A percentile compares a stretch with the other conserved stretches of the same genome.
phyloP scores from a whole-genome alignment of 2,113 vertebrate species.

The Sphaerodactylus townsendi region DNA sequence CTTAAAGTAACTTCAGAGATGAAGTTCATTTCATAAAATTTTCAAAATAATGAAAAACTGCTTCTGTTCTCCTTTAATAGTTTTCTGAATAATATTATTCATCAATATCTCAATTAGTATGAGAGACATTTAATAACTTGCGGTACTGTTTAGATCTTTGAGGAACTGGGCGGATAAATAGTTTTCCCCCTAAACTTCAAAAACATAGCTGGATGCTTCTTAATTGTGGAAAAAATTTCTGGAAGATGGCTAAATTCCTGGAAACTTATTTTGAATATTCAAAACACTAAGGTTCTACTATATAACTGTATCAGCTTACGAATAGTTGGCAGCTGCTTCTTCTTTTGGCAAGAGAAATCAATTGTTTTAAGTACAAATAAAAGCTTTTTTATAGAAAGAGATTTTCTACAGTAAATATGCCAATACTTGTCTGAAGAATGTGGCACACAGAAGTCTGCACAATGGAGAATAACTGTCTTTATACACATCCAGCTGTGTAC shows the following conservation, averaged over 20 bases:
- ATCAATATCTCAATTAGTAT: neutral
- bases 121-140: neutral
- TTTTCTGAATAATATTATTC: neutral
- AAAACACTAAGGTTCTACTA: neutral
- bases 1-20: slow-evolving; percentile 33
- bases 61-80: slow-evolving; percentile 4
- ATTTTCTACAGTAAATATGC: neutral
- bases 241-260: neutral
- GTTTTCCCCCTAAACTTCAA: neutral
- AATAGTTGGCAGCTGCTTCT: neutral
- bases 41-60: slow-evolving; percentile 17
- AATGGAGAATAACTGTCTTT: slow-evolving; percentile 22
- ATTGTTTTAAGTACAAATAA: neutral
- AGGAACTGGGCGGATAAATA: neutral
- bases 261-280: neutral
- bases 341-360: neutral
- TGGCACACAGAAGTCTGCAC: neutral
- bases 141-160: neutral
- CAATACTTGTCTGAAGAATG: slow-evolving; percentile 1
- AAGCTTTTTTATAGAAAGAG: neutral
- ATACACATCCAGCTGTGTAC: neutral
- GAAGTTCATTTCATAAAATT: slow-evolving; percentile 1
- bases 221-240: neutral
- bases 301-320: neutral
- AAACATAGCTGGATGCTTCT: neutral